Conservation (phyloP, 2,113 vertebrate species). For the Polypterus senegalus region DNA sequence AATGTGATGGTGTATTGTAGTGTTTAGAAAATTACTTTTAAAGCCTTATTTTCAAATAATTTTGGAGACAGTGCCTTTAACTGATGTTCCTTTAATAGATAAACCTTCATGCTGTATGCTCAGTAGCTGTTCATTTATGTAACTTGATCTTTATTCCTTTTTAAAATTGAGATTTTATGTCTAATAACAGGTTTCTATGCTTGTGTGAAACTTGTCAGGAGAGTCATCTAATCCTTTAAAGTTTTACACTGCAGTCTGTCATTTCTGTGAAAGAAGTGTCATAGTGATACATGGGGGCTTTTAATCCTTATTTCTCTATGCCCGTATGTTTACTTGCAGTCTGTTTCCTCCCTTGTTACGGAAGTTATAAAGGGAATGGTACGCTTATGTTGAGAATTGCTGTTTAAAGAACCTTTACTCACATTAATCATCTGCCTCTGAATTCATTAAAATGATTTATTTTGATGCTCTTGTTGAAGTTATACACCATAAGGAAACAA, state of each 20-base stretch:
- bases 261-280: constrained; percentile 55
- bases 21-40: no score
- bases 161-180: not conserved
- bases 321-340: constrained; percentile 54
- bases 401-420: constrained; percentile 20
- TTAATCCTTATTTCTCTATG: constrained; percentile 52
- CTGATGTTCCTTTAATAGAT: no score
- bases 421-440: not conserved
- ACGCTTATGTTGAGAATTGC: constrained; percentile 59
- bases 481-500: not conserved
- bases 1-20: no score
- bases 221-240: constrained; percentile 45
- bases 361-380: constrained; percentile 42
- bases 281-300: constrained; percentile 54
- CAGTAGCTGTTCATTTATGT: not conserved
- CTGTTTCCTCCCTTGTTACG: constrained; percentile 54
- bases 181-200: constrained; percentile 1
- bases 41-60: no score
- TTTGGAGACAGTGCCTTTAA: no score
- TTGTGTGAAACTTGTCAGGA: constrained; percentile 34
- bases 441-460: not conserved
- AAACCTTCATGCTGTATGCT: no score
- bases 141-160: not conserved
- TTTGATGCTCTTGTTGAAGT: not conserved
- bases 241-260: constrained; percentile 37